Evolutionary conservation across 37 sponge, comb jelly and placozoan species (phyloP), one percentile per base, ranked within the genome.

Genomic region (Petrosia ficiformis): DNA sequence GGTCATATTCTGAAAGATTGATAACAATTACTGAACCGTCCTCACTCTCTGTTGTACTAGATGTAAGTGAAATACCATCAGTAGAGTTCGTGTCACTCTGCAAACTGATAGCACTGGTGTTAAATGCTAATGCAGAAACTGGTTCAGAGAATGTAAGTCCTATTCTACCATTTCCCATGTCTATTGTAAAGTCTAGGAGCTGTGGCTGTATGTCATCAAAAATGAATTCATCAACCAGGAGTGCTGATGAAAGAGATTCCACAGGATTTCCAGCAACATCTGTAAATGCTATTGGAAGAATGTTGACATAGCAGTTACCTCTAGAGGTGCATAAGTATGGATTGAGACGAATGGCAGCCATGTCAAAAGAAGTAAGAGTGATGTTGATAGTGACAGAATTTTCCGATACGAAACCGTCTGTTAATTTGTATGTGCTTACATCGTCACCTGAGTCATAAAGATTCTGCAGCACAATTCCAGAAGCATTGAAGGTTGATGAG

Each of bases 141-240:
- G 96, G 82, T 73, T 95, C 92, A 43, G 84, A 86, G 87, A 95
- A 92, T 28, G 87, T 80, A 2, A 95, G 72, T 19, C 57, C 56
- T 1, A 88, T 70, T 11, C 41, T 58, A 39, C 67, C 65, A 1
- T 22, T 38, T n/a, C 92, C 71, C 66, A 95, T 54, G 37, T 92
- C 79, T 2, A 95, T 59, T 37, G 83, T 72, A 80, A 89, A 95
- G 71, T 87, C 73, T 59, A 65, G 38, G 21, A 95, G 75, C 31
- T 36, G 28, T 48, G 96, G 96, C 41, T 75, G 59, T 25, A 76
- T 56, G 59, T 73, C 70, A 44, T 95, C 96, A 56, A 69, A 59
- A 0, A 78, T 61, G 48, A 88, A 92, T 28, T n/a, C 31, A 6
- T 69, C 39, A 2, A 81, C 96, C 25, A 88, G 71, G 5, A 80